phyloP scores from a whole-genome alignment of 2,113 vertebrate species.

The Apeltes quadracus region DNA sequence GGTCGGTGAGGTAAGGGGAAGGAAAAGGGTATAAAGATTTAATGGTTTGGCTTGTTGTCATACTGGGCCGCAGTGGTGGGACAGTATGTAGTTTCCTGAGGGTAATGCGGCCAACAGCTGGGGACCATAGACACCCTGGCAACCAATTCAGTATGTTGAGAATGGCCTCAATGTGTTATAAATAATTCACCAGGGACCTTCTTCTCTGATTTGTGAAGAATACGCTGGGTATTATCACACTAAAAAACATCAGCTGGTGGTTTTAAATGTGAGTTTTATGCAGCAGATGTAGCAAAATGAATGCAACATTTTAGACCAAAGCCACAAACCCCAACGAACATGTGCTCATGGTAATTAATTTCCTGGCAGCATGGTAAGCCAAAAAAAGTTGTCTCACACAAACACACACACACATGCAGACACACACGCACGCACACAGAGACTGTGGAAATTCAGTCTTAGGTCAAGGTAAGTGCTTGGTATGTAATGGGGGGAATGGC shows the following conservation, averaged over 20 bases:
- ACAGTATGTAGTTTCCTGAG: constrained; percentile 15
- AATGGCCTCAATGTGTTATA: constrained; percentile 25
- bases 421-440: neutral
- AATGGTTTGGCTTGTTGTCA: constrained; percentile 11
- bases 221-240: neutral
- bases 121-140: constrained; percentile 25
- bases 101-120: constrained; percentile 15
- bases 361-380: constrained; percentile 10
- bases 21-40: neutral
- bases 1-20: neutral
- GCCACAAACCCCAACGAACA: constrained; percentile 29
- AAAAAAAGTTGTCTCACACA: neutral
- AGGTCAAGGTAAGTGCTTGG: neutral
- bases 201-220: constrained; percentile 32
- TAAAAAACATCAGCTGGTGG: neutral
- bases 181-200: constrained; percentile 49
- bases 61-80: neutral
- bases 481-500: constrained; percentile 1
- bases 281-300: neutral
- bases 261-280: neutral
- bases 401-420: neutral
- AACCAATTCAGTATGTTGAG: constrained; percentile 42
- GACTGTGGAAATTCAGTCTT: constrained; percentile 12
- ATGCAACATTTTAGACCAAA: constrained; percentile 20
- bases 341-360: constrained; percentile 34